These are phyloP conservation scores for Tetanocera ferruginea DNA, from an alignment of 2,888 invertebrate species.

Conservation along the genomic window DNA sequence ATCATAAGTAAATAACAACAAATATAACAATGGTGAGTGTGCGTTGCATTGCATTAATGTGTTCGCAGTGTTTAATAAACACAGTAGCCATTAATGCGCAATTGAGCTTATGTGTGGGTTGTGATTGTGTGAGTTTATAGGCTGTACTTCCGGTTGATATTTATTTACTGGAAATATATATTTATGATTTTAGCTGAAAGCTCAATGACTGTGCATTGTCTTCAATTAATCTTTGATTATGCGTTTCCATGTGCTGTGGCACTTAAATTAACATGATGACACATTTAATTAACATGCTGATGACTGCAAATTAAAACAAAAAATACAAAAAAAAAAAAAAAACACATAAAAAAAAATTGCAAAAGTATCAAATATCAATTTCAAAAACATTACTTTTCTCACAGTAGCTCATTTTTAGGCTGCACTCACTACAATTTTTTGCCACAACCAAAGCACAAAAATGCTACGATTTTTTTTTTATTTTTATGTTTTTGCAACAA, in stretches of 20 bases:
- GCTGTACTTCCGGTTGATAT: not conserved
- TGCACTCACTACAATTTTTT: too few species aligned
- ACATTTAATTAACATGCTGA: too few species aligned
- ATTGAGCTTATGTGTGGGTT: not conserved
- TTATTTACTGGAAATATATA: not conserved
- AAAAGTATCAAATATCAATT: too few species aligned
- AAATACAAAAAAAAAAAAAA: too few species aligned
- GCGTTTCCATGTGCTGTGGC: not conserved
- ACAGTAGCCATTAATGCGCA: not conserved
- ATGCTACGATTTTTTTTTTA: too few species aligned
- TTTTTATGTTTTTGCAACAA: too few species aligned
- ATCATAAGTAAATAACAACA: slow-evolving; percentile 1
- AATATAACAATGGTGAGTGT: not conserved
- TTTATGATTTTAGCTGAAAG: not conserved
- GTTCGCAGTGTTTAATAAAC: slow-evolving; percentile 22
- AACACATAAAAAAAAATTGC: too few species aligned
- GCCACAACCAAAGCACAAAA: too few species aligned
- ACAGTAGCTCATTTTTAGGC: too few species aligned
- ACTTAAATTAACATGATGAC: too few species aligned
- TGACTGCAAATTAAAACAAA: too few species aligned
- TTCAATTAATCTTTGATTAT: not conserved
- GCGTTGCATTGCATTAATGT: slow-evolving; percentile 12
- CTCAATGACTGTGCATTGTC: not conserved
- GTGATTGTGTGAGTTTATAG: not conserved
- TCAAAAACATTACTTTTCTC: too few species aligned